Percentiles rank a stretch among this genome's conserved stretches.
These are phyloP conservation scores for Craterocephalus amniculus DNA, from an alignment of 2,797 vertebrate genomes.

Conservation along the genomic window DNA sequence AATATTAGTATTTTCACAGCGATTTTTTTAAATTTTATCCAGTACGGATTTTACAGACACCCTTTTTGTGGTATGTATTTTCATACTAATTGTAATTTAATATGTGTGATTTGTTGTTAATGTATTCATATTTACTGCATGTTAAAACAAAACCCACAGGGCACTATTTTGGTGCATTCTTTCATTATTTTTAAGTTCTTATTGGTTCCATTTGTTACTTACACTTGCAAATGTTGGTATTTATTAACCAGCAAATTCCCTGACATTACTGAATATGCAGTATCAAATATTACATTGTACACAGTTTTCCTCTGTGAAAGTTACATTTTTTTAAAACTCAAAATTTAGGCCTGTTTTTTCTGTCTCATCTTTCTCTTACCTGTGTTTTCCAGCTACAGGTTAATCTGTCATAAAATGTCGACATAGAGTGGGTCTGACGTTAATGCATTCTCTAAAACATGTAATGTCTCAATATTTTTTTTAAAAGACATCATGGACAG, in stretches of 20 bases:
- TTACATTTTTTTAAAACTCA: no score
- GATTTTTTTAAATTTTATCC: not conserved
- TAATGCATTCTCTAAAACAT: slow-evolving; percentile 4
- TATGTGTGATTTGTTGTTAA: not conserved
- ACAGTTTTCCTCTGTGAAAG: not conserved
- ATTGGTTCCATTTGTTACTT: not conserved
- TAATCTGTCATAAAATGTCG: slow-evolving; percentile 10
- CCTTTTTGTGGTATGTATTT: no score
- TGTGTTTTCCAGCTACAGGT: slow-evolving; percentile 26
- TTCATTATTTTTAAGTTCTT: not conserved
- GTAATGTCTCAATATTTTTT: not conserved
- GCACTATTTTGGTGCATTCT: not conserved
- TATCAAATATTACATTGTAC: not conserved
- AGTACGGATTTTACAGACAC: not conserved
- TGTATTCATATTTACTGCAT: not conserved
- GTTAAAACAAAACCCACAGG: not conserved
- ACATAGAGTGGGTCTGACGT: slow-evolving; percentile 13
- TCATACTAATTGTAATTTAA: not conserved
- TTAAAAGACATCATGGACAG: slow-evolving; percentile 21
- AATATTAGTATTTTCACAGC: not conserved
- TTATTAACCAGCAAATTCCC: not conserved
- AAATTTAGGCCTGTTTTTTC: not conserved
- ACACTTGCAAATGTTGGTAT: not conserved
- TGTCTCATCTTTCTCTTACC: not conserved
- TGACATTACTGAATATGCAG: not conserved